Evolutionary conservation across 2,888 invertebrate genomes (phyloP).

Genomic region (Tenthredo scrophulariae): DNA sequence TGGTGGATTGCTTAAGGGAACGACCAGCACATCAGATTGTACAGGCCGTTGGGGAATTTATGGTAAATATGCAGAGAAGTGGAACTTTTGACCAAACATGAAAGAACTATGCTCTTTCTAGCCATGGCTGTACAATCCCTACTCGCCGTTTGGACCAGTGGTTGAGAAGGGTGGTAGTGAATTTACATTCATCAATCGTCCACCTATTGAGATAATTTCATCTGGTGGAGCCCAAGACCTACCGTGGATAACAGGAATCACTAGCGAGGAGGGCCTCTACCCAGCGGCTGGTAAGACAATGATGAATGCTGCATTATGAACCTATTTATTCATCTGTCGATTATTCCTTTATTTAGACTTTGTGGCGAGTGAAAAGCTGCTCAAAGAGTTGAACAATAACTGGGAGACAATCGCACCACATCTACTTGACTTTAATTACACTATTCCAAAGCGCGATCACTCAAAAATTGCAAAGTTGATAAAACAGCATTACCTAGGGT

Average conservation of each 20-base stretch:
- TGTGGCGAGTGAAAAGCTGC: slow-evolving; percentile 38
- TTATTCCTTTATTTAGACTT: background rate
- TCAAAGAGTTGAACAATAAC: slow-evolving; percentile 40
- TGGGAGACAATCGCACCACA: slow-evolving; percentile 44
- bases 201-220: slow-evolving; percentile 83
- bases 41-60: slow-evolving; percentile 80
- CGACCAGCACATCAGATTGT: slow-evolving; percentile 82
- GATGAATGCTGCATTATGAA: background rate
- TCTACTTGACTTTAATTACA: slow-evolving; percentile 40
- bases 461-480: slow-evolving; percentile 79
- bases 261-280: slow-evolving; percentile 87
- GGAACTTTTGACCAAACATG: background rate
- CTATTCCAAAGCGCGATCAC: slow-evolving; percentile 64
- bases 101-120: slow-evolving; percentile 60
- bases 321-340: background rate
- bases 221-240: slow-evolving; percentile 83
- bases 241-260: slow-evolving; percentile 86
- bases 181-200: slow-evolving; percentile 75
- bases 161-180: slow-evolving; percentile 80
- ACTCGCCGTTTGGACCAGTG: slow-evolving; percentile 87
- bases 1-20: slow-evolving; percentile 82
- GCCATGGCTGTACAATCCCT: slow-evolving; percentile 84
- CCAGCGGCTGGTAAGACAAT: slow-evolving; percentile 83
- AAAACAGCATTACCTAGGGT: slow-evolving; percentile 81
- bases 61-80: slow-evolving; percentile 71